A percentile compares a stretch with the other conserved stretches of the same genome.
phyloP scores from a whole-genome alignment of 2,888 invertebrate genomes.

The Spicauda simplicius region DNA sequence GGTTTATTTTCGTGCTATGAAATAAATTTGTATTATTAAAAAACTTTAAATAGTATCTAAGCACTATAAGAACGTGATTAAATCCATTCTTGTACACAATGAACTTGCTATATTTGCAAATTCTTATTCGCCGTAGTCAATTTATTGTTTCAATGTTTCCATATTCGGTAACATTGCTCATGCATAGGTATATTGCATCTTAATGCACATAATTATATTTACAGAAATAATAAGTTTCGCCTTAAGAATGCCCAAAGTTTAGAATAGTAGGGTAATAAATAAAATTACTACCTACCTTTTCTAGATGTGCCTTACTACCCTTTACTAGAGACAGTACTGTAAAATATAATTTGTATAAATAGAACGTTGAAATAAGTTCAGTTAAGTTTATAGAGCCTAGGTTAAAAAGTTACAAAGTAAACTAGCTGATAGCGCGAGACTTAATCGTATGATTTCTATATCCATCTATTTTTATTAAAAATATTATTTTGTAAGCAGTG shows the following conservation, averaged over 20 bases:
- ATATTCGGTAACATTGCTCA: neutral
- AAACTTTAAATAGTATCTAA: no score
- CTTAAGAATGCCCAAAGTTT: constrained; percentile 36
- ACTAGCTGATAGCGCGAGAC: neutral
- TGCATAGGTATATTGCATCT: neutral
- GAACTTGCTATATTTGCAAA: neutral
- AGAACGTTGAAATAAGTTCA: constrained; percentile 11
- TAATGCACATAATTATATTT: constrained; percentile 6
- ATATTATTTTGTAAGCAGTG: no score
- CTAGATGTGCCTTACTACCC: constrained; percentile 36
- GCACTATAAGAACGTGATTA: no score
- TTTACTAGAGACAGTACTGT: constrained; percentile 8
- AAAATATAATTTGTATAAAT: constrained; percentile 13
- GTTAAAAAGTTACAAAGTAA: neutral
- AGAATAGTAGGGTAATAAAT: constrained; percentile 34
- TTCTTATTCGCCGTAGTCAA: neutral
- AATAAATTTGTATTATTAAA: no score
- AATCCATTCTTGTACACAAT: no score
- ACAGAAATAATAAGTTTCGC: constrained; percentile 19
- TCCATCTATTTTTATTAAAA: no score
- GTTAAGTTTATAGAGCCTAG: neutral
- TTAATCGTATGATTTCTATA: no score
- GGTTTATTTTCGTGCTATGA: no score
- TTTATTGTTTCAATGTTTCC: neutral
- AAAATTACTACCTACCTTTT: constrained; percentile 36